A percentile compares a stretch with the other conserved stretches of the same genome.
phyloP scores from a whole-genome alignment of 2,888 invertebrate species.

The Silvanus unidentatus region DNA sequence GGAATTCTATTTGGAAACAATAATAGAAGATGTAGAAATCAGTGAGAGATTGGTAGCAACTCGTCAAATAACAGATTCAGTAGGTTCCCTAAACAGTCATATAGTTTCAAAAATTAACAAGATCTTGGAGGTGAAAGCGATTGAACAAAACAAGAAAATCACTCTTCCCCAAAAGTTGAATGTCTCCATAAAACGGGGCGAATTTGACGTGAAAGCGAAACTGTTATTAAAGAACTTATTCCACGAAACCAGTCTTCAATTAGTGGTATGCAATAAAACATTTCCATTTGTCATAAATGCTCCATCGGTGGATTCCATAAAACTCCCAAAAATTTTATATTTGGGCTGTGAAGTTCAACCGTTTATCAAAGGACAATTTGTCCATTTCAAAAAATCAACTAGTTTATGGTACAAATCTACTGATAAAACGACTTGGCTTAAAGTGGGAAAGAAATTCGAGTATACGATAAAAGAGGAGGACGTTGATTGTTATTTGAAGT shows the following conservation, averaged over 20 bases:
- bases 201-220: too few relatives aligned
- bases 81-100: constrained; percentile 16
- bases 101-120: constrained; percentile 14
- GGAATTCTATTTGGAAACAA: constrained; percentile 13
- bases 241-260: background rate
- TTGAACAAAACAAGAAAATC: constrained; percentile 6
- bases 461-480: constrained; percentile 58
- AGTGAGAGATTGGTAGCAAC: constrained; percentile 18
- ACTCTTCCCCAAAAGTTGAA: constrained; percentile 1
- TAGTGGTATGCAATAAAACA: constrained; percentile 45
- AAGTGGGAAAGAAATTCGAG: constrained; percentile 52
- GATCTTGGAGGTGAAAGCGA: constrained; percentile 5
- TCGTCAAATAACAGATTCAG: constrained; percentile 14
- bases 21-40: constrained; percentile 11
- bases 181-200: background rate
- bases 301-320: constrained; percentile 61
- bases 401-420: constrained; percentile 65
- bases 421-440: constrained; percentile 52
- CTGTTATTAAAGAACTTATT: background rate
- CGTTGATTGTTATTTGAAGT: constrained; percentile 61
- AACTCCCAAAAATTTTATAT: constrained; percentile 64
- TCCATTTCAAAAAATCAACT: constrained; percentile 50
- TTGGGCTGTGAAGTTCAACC: constrained; percentile 72
- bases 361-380: constrained; percentile 57
- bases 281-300: constrained; percentile 65